Evolutionary conservation across 2,888 invertebrate genomes (phyloP).

Genomic region (Cyaniris semiargus): DNA sequence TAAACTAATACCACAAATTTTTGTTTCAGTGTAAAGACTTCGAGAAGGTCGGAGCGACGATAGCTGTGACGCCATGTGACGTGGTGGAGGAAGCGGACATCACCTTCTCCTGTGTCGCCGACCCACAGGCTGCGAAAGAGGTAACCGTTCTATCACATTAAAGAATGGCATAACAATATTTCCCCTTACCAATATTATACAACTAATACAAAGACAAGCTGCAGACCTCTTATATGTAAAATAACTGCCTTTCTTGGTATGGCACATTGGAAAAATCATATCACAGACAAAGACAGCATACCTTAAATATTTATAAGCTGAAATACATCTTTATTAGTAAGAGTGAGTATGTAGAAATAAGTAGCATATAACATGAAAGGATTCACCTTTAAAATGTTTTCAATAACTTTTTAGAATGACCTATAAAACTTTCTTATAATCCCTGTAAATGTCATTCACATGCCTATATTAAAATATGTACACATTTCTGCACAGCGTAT

Average conservation of each 20-base stretch:
- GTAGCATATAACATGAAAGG: too few relatives aligned
- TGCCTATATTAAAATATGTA: not conserved
- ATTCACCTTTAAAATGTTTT: not conserved
- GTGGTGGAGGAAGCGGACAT: slow-evolving; percentile 95
- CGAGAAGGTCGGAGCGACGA: slow-evolving; percentile 91
- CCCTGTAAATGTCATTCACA: not conserved
- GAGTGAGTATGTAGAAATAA: too few relatives aligned
- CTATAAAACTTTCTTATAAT: not conserved
- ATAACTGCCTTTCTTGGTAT: too few relatives aligned
- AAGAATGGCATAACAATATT: not conserved
- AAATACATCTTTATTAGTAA: too few relatives aligned
- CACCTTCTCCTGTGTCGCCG: slow-evolving; percentile 96
- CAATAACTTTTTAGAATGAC: not conserved
- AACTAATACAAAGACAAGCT: too few relatives aligned
- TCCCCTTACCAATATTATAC: not conserved
- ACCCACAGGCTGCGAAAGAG: slow-evolving; percentile 96
- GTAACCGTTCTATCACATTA: slow-evolving; percentile 66
- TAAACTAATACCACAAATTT: not conserved
- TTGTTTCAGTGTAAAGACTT: slow-evolving; percentile 88
- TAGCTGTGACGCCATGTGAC: slow-evolving; percentile 94
- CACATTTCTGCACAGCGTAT: not conserved
- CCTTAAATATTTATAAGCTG: too few relatives aligned
- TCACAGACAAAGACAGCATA: too few relatives aligned
- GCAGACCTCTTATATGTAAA: too few relatives aligned
- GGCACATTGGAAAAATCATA: too few relatives aligned